Evolutionary conservation across 2,888 invertebrate genomes (phyloP), one percentile per base, ranked within the genome.

Genomic region (Ectemnius cavifrons): DNA sequence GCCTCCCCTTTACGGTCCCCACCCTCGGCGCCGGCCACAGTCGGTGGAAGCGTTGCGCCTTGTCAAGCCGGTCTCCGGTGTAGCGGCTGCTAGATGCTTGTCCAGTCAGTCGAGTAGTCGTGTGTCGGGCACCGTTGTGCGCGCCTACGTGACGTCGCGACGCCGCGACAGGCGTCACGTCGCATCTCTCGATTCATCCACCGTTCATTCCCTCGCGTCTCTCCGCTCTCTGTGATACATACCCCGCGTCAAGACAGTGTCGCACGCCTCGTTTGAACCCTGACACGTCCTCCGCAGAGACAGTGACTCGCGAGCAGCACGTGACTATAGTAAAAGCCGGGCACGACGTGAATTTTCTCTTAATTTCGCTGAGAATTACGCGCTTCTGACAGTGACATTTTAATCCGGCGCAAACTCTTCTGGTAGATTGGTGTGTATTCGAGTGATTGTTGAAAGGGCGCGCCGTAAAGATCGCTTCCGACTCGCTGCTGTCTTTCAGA

Each of bases 151-250:
- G 59, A 64, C 84, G 86, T 85, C 83, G 87, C 85, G 86, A 80
- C 87, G 88, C 87, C 84, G 85, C 87, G 86, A 83, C 85, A 78
- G 84, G 83, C 86, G 87, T 86, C 77, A 57, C 80, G 83, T 71
- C 83, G 80, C 65, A 73, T 71, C 28, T 45, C 70, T 73, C 59
- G 37, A 37, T 8, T 37, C 37, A 37, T 1, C 37, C 1, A 23
- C 3, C 23, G 23, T 23, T 2, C 1, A 2, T 23, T 23, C 23
- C 23, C 23, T 20, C 2, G 20, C 20, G 2, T 2, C 20, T 20
- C 20, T 20, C 20, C 20, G 2, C 20, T 20, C 20, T 20, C 20
- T 23, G 23, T 23, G 23, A 23, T 23, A 23, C 3, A 23, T 23
- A 23, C 3, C 2, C 3, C 23, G 23, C 23, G 23, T 2, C 23